phyloP scores from a whole-genome alignment of 1,140 invertebrate species.

The Philaenus spumarius region DNA sequence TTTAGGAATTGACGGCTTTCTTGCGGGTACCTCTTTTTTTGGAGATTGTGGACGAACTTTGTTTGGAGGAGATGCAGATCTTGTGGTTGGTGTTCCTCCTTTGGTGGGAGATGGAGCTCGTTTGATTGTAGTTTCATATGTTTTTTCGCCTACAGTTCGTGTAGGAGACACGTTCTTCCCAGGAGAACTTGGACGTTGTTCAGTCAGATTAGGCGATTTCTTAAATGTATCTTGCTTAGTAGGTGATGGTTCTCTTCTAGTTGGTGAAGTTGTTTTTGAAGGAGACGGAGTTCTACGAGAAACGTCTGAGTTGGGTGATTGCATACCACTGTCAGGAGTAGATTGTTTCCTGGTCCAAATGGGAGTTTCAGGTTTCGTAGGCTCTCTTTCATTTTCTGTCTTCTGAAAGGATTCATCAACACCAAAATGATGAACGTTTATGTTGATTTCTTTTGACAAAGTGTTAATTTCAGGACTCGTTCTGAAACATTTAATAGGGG shows the following conservation, averaged over 20 bases:
- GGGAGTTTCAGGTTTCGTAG: too few relatives aligned
- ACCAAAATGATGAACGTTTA: too few relatives aligned
- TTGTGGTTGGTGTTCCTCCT: not conserved
- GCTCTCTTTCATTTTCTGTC: too few relatives aligned
- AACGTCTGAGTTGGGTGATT: not conserved
- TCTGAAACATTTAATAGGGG: slow-evolving; percentile 30
- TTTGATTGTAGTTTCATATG: too few relatives aligned
- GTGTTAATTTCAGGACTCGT: slow-evolving; percentile 20
- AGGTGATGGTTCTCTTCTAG: slow-evolving; percentile 1
- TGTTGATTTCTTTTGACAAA: too few relatives aligned
- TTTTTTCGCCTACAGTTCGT: not conserved
- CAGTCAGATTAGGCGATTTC: not conserved
- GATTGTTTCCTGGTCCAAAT: too few relatives aligned
- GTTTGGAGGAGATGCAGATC: not conserved
- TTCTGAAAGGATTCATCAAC: too few relatives aligned
- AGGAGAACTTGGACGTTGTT: slow-evolving; percentile 8
- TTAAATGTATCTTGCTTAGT: not conserved
- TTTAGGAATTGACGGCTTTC: slow-evolving; percentile 27
- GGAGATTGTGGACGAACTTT: not conserved
- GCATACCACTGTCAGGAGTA: too few relatives aligned
- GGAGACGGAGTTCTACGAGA: slow-evolving; percentile 15
- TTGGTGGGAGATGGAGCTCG: too few relatives aligned
- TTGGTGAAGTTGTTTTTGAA: not conserved
- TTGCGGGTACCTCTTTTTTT: slow-evolving; percentile 5
- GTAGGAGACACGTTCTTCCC: slow-evolving; percentile 10